Percentiles rank a stretch among this genome's conserved stretches.
Conservation (phyloP, 2,797 vertebrate genomes). For the Okamejei kenojei region DNA sequence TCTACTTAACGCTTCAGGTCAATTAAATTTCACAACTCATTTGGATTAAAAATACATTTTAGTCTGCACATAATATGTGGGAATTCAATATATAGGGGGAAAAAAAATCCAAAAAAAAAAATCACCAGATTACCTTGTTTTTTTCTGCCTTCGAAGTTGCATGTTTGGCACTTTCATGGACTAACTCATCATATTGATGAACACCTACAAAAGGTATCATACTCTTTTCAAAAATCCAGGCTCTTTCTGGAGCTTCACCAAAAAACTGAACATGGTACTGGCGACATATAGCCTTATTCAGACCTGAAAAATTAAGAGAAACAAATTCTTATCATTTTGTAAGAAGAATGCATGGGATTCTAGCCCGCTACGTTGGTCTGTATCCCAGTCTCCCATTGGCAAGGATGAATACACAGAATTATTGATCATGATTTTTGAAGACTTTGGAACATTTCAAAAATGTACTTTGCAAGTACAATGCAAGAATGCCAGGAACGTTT, state of each 20-base stretch:
- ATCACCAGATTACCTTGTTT: slow-evolving; percentile 69
- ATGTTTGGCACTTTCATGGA: slow-evolving; percentile 70
- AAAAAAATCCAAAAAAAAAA: neutral
- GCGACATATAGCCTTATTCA: slow-evolving; percentile 42
- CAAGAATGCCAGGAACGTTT: neutral
- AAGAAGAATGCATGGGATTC: neutral
- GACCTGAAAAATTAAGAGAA: slow-evolving; percentile 1
- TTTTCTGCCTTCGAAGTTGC: slow-evolving; percentile 63
- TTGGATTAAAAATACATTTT: neutral
- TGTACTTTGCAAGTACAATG: neutral
- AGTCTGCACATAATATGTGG: too few relatives aligned
- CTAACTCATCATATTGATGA: slow-evolving; percentile 80
- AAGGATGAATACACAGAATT: neutral
- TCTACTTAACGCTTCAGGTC: neutral
- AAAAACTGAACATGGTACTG: slow-evolving; percentile 97
- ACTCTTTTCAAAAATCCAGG: slow-evolving; percentile 93
- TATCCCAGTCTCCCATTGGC: neutral
- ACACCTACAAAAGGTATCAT: slow-evolving; percentile 79
- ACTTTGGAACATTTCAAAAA: neutral
- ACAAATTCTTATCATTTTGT: neutral
- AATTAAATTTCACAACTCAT: too few relatives aligned
- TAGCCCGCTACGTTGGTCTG: neutral
- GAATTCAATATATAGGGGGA: neutral
- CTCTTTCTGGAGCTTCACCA: slow-evolving; percentile 84
- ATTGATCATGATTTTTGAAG: neutral